Evolutionary conservation across 2,888 invertebrate species (phyloP), one percentile per base, ranked within the genome.

Genomic region (Mythimna albipuncta): DNA sequence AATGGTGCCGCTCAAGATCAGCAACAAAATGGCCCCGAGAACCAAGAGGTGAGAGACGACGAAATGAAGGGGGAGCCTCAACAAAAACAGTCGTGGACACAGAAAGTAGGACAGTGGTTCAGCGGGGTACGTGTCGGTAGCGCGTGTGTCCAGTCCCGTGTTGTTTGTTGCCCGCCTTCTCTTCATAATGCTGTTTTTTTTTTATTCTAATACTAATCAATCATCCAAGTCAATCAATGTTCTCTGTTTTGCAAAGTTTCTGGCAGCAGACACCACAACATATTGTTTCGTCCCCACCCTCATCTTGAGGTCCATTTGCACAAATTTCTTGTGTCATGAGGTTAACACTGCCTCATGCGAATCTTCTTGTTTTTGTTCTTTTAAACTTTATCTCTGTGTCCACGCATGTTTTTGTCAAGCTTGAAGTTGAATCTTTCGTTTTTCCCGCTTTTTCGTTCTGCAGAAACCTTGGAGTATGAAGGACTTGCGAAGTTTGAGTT

Each of bases 61-160:
- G 93, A 92, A 89, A 91, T 91, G 91, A 92, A 92, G 86, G 94
- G 92, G 85, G 95, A 94, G 91, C 93, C 93, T 89, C 92, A 94
- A 91, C 93, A 95, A 92, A 94, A 93, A 97, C 97, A 97, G 93
- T 96, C 97, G 97, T 97, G 97, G 97, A 97, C 97, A 96, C 97
- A 97, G 96, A 97, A 97, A 97, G 97, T 97, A 97, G 97, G 97
- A 95, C 97, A 97, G 96, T 97, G 97, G 97, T 97, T 97, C 96
- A 96, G 96, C 96, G 97, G 97, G 97, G 97, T 97, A 97, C 96
- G 97, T 97, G 93, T 92, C 93, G 93, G 96, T 97, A 96, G 95
- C 91, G 93, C 93, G 93, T 91, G 92, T 93, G 92, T 89, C 90
- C 89, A 91, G 83, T 89, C 82, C 78, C 77, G 92, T 92, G 93